phyloP scores from a whole-genome alignment of 2,113 vertebrate species.

The Onychostoma macrolepis region DNA sequence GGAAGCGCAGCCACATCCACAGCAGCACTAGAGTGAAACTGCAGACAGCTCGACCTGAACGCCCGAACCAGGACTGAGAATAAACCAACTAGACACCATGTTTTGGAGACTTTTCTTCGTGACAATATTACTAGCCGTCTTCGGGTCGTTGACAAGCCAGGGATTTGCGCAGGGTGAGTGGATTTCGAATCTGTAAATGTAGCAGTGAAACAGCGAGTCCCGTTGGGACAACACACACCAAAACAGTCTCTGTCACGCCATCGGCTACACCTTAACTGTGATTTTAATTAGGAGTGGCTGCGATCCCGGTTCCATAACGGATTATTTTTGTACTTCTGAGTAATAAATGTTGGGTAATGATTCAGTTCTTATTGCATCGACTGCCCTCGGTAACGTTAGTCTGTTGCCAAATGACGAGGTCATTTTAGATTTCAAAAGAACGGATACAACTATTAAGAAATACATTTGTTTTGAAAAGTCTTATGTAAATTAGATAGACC shows the following conservation, averaged over 20 bases:
- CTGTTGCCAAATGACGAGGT: constrained; percentile 6
- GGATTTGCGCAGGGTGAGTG: constrained; percentile 65
- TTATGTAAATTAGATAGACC: not conserved
- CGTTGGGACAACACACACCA: not conserved
- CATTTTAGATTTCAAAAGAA: constrained; percentile 12
- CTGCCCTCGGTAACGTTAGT: not conserved
- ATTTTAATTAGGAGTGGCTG: not conserved
- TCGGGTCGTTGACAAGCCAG: constrained; percentile 52
- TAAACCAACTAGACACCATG: constrained; percentile 63
- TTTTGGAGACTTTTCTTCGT: constrained; percentile 64
- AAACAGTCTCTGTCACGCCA: not conserved
- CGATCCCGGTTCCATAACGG: not conserved
- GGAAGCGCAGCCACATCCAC: constrained; percentile 47
- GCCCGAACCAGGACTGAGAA: not conserved
- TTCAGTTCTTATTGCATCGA: not conserved
- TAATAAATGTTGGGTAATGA: not conserved
- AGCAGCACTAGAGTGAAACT: constrained; percentile 31
- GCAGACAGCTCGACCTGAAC: not conserved
- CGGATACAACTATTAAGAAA: not conserved
- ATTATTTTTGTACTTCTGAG: not conserved
- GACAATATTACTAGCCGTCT: constrained; percentile 56
- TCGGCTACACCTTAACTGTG: not conserved
- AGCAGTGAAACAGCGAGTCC: not conserved
- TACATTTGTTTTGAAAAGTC: not conserved
- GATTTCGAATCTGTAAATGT: not conserved